Evolutionary conservation across 2,113 vertebrate species (phyloP).

Genomic region (Pithys albifrons): DNA sequence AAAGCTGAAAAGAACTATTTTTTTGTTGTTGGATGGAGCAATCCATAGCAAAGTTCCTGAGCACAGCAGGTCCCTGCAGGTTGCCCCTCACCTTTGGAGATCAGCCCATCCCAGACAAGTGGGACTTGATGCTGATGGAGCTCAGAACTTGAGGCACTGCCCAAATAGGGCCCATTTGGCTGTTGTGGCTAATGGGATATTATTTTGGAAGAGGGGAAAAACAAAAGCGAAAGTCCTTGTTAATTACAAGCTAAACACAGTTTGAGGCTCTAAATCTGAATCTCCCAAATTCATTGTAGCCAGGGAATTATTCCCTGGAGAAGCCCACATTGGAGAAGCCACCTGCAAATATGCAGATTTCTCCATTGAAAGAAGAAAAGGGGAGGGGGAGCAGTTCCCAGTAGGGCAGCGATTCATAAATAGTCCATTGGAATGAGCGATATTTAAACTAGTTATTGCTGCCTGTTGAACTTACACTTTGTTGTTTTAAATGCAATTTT

Average conservation of each 20-base stretch:
- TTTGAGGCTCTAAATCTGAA: slow-evolving; percentile 54
- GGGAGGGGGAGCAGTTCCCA: neutral
- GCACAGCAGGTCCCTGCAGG: neutral
- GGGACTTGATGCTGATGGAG: neutral
- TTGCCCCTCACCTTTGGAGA: neutral
- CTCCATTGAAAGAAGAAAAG: neutral
- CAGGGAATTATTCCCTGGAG: neutral
- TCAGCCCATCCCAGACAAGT: neutral
- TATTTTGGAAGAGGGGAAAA: neutral
- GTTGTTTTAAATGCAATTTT: neutral
- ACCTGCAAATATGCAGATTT: neutral
- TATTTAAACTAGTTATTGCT: neutral
- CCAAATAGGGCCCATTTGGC: neutral
- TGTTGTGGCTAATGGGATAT: neutral
- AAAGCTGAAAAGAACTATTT: neutral
- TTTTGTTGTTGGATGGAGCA: neutral
- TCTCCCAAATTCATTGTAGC: neutral
- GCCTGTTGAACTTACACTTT: neutral
- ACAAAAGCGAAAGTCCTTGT: slow-evolving; percentile 21
- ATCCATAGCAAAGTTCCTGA: neutral
- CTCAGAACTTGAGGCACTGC: neutral
- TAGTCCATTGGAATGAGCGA: neutral
- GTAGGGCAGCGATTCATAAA: neutral
- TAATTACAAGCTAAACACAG: slow-evolving; percentile 13
- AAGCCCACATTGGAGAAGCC: neutral